Conservation (phyloP, 2,797 vertebrate species). For the Acropternis orthonyx region DNA sequence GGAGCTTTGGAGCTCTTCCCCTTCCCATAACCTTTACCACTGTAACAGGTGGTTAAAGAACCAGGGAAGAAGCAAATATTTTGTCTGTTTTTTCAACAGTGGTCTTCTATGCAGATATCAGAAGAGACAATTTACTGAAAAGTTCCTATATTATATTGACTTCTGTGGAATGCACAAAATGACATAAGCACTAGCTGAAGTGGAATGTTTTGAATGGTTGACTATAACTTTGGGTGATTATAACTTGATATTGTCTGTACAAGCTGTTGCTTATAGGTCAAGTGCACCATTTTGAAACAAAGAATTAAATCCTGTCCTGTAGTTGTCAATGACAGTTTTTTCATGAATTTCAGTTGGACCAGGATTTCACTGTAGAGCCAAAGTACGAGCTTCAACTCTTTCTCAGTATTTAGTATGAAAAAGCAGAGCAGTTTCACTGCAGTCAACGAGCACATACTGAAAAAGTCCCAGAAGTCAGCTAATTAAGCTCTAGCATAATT, state of each 20-base stretch:
- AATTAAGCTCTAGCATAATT: not conserved
- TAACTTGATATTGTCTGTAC: not conserved
- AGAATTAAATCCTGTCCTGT: not conserved
- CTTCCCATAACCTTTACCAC: not conserved
- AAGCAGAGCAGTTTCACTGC: not conserved
- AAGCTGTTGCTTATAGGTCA: not conserved
- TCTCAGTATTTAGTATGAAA: not conserved
- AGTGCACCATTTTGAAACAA: not conserved
- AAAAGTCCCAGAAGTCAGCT: not conserved
- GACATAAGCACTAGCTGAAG: not conserved
- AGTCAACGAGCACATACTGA: not conserved
- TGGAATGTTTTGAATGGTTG: not conserved
- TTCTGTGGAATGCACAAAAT: not conserved
- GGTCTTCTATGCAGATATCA: not conserved
- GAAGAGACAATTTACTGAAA: not conserved
- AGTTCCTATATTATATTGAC: not conserved
- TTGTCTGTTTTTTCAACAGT: not conserved
- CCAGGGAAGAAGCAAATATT: not conserved
- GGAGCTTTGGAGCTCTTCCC: not conserved
- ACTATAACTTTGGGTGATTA: not conserved
- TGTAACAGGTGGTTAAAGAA: not conserved
- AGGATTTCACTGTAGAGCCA: not conserved
- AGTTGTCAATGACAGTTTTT: not conserved
- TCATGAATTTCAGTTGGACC: not conserved
- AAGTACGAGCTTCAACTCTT: not conserved